A percentile compares a stretch with the other conserved stretches of the same genome.
Evolutionary conservation across 2,888 invertebrate genomes (phyloP).

Genomic region (Torymus auratus): DNA sequence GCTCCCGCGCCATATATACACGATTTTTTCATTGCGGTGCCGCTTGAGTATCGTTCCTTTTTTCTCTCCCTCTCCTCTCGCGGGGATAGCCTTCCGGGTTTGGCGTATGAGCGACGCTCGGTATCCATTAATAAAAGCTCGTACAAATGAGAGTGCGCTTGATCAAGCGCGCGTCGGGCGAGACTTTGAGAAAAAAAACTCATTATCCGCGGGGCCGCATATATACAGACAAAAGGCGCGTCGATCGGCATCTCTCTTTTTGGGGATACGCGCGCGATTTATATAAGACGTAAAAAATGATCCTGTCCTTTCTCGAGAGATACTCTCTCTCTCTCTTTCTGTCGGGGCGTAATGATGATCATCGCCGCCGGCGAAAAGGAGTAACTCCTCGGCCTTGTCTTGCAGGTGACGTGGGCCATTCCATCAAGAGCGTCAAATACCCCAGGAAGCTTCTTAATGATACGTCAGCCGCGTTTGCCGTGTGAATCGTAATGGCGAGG

Average conservation of each 20-base stretch:
- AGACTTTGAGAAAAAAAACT: slow-evolving; percentile 11
- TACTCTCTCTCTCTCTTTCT: neutral
- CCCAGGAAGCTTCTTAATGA: neutral
- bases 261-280: slow-evolving; percentile 6
- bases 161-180: slow-evolving; percentile 15
- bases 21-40: no score
- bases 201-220: slow-evolving; percentile 1
- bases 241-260: slow-evolving; percentile 33
- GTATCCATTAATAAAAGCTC: slow-evolving; percentile 35
- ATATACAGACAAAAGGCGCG: slow-evolving; percentile 17
- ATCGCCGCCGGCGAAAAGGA: neutral
- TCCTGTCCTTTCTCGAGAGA: slow-evolving; percentile 3
- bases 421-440: slow-evolving; percentile 12
- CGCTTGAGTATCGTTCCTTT: neutral
- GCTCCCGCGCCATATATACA: no score
- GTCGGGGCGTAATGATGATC: slow-evolving; percentile 24
- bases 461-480: neutral
- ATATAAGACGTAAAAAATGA: slow-evolving; percentile 44
- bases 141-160: slow-evolving; percentile 35
- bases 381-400: slow-evolving; percentile 14
- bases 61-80: neutral
- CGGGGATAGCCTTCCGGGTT: neutral
- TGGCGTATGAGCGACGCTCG: neutral
- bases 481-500: no score
- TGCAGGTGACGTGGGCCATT: slow-evolving; percentile 5